Conservation (phyloP, 2,113 vertebrate genomes). For the Malurus cyaneus region DNA sequence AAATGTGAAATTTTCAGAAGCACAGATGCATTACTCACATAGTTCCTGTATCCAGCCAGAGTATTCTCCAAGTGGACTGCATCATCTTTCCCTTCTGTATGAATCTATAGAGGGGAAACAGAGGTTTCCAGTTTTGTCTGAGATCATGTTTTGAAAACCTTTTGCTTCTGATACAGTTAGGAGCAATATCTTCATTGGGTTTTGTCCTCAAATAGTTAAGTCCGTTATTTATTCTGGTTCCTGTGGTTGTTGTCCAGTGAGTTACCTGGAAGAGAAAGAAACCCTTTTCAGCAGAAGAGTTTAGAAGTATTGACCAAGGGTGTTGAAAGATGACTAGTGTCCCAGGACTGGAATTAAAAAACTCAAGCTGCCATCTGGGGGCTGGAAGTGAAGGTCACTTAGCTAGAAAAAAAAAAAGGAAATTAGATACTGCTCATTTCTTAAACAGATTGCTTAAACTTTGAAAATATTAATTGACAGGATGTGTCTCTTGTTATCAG, state of each 20-base stretch:
- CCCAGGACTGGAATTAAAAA: neutral
- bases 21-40: rapidly evolving
- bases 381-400: neutral
- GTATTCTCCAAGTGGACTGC: neutral
- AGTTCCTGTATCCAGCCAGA: neutral
- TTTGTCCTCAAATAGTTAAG: neutral
- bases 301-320: neutral
- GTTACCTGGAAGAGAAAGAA: neutral
- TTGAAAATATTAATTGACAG: neutral
- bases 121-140: neutral
- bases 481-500: neutral
- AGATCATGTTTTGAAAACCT: neutral
- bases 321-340: neutral
- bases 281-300: neutral
- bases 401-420: neutral
- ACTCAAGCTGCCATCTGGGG: neutral
- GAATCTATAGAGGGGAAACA: neutral
- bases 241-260: neutral
- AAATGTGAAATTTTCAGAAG: neutral
- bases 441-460: neutral
- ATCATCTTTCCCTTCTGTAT: neutral
- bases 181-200: neutral
- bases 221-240: neutral
- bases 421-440: neutral
- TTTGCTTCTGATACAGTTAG: neutral